Percentiles rank a stretch among this genome's conserved stretches.
phyloP scores from a whole-genome alignment of 2,113 vertebrate genomes.

The Nestor notabilis region DNA sequence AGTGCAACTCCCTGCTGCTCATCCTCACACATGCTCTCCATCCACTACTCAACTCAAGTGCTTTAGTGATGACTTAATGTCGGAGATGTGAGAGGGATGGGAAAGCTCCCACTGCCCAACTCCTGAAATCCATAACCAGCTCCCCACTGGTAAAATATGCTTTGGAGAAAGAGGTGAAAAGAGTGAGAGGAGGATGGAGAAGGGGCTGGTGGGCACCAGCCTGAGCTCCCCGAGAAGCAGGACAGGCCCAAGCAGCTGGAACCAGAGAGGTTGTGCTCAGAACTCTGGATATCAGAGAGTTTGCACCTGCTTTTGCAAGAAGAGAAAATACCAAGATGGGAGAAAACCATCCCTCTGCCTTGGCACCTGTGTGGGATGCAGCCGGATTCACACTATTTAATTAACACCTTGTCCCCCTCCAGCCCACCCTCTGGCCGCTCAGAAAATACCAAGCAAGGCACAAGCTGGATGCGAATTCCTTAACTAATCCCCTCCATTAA shows the following conservation, averaged over 20 bases:
- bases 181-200: not conserved
- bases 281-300: accelerated
- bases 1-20: accelerated
- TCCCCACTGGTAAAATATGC: accelerated
- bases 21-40: accelerated
- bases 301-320: not conserved
- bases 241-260: not conserved
- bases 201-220: no score
- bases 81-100: not conserved
- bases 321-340: not conserved
- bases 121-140: not conserved
- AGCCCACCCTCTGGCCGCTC: not conserved
- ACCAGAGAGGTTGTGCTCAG: accelerated
- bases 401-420: not conserved
- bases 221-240: accelerated
- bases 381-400: accelerated
- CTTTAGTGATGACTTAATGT: not conserved
- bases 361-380: accelerated
- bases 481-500: accelerated
- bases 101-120: accelerated
- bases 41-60: not conserved
- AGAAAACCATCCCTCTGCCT: not conserved
- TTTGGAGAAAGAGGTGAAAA: not conserved
- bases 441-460: not conserved
- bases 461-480: not conserved